These are phyloP conservation scores for Bolinopsis microptera DNA, from an alignment of 37 sponge, comb jelly and placozoan species.

Conservation along the genomic window DNA sequence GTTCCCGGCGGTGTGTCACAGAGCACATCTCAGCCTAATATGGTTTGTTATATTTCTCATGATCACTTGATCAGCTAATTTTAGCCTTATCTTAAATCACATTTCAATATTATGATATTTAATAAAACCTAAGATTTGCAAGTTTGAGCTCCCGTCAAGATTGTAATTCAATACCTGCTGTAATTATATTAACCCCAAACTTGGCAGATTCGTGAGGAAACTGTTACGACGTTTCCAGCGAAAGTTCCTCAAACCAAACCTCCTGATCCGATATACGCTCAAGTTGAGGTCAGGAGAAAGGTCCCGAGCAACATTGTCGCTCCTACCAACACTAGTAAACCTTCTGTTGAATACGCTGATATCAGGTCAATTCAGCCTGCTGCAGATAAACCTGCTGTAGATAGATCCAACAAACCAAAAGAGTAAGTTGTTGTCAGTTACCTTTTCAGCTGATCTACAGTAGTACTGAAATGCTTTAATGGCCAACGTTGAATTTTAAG, in stretches of 20 bases:
- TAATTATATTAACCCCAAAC: background rate
- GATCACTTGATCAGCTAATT: too few relatives aligned
- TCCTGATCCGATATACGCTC: slow-evolving; percentile 26
- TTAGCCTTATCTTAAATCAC: too few relatives aligned
- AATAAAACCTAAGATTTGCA: too few relatives aligned
- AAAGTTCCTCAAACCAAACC: background rate
- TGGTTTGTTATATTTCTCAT: background rate
- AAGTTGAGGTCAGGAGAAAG: background rate
- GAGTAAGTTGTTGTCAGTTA: slow-evolving; percentile 24
- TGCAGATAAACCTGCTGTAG: slow-evolving; percentile 68
- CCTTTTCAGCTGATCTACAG: too few relatives aligned
- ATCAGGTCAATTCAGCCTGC: background rate
- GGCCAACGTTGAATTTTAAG: too few relatives aligned
- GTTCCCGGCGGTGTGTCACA: background rate
- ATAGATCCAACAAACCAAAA: slow-evolving; percentile 75
- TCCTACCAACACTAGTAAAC: background rate
- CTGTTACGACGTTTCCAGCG: slow-evolving; percentile 25
- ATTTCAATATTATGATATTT: too few relatives aligned
- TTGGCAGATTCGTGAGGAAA: background rate
- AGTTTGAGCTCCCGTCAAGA: too few relatives aligned
- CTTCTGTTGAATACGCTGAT: slow-evolving; percentile 4
- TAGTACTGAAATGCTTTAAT: too few relatives aligned
- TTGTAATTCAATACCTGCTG: background rate
- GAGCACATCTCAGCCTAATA: background rate
- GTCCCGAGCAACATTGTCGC: background rate